Percentiles rank a stretch among this genome's conserved stretches.
Evolutionary conservation across 2,113 vertebrate genomes (phyloP).

Genomic region (Bothrops jararaca): DNA sequence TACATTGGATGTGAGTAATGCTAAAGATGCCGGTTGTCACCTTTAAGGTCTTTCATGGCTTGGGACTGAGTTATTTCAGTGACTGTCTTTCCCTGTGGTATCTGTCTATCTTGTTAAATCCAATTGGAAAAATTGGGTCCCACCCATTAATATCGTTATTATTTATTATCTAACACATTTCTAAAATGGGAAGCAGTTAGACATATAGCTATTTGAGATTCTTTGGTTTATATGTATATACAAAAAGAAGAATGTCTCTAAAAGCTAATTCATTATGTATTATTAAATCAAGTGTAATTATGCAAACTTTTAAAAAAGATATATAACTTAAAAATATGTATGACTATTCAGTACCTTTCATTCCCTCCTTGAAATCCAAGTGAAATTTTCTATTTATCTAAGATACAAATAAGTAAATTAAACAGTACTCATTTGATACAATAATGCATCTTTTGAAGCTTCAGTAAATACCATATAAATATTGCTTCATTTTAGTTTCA

Average conservation of each 20-base stretch:
- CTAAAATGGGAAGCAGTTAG: conserved; percentile 45
- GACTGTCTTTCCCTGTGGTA: too few species aligned
- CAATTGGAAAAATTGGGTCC: too few species aligned
- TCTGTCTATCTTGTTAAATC: too few species aligned
- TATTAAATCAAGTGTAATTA: conserved; percentile 44
- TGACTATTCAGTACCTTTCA: neutral
- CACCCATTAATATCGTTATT: conserved; percentile 6
- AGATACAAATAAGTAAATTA: neutral
- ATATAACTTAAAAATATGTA: neutral
- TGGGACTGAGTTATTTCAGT: too few species aligned
- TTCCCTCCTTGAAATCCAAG: neutral
- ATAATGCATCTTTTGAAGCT: neutral
- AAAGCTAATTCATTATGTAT: conserved; percentile 40
- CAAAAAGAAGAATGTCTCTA: conserved; percentile 25
- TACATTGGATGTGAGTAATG: too few species aligned
- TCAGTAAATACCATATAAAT: conserved; percentile 19
- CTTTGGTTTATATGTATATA: conserved; percentile 34
- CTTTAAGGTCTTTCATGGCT: too few species aligned
- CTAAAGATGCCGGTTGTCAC: too few species aligned
- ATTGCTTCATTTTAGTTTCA: conserved; percentile 25
- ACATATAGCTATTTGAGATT: conserved; percentile 10
- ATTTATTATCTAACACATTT: conserved; percentile 11
- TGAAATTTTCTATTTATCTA: conserved; percentile 16
- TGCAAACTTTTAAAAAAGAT: conserved; percentile 5
- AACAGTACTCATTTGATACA: neutral